Evolutionary conservation across 2,113 vertebrate genomes (phyloP).

Genomic region (Ameiurus melas): DNA sequence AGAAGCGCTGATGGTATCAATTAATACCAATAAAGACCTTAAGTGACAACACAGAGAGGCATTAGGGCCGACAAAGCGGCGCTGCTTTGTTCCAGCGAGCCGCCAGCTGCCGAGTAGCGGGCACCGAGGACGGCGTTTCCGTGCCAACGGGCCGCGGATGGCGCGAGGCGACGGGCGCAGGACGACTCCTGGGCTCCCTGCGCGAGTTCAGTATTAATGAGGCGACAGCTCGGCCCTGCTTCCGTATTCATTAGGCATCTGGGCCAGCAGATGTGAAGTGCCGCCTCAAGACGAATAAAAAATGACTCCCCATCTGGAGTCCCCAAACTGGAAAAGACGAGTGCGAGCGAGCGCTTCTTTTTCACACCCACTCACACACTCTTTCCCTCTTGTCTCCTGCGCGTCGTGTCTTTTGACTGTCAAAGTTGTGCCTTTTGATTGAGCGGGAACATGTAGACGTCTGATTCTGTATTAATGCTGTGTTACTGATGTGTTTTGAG

Average conservation of each 20-base stretch:
- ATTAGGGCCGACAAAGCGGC: constrained; percentile 65
- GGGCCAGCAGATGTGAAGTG: constrained; percentile 80
- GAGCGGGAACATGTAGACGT: not conserved
- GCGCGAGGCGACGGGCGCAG: constrained; percentile 55
- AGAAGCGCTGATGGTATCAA: constrained; percentile 65
- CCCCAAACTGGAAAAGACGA: constrained; percentile 74
- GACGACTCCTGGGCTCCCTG: constrained; percentile 62
- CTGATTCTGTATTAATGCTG: not conserved
- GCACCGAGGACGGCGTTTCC: constrained; percentile 69
- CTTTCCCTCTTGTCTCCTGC: constrained; percentile 33
- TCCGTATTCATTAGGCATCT: constrained; percentile 81
- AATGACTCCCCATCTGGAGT: constrained; percentile 81
- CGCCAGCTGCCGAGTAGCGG: constrained; percentile 67
- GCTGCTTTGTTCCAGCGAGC: constrained; percentile 70
- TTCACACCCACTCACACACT: constrained; percentile 43
- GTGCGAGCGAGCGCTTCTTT: constrained; percentile 56
- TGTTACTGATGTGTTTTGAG: not conserved
- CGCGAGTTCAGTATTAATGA: constrained; percentile 78
- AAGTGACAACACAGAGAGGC: constrained; percentile 72
- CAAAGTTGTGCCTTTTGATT: constrained; percentile 10
- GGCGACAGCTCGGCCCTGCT: constrained; percentile 73
- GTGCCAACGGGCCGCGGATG: constrained; percentile 63
- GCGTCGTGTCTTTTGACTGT: not conserved
- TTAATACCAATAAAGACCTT: constrained; percentile 77
- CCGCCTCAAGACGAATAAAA: constrained; percentile 79